Evolutionary conservation across 2,113 vertebrate genomes (phyloP), one percentile per base, ranked within the genome.

Genomic region (Hyperoodon ampullatus): DNA sequence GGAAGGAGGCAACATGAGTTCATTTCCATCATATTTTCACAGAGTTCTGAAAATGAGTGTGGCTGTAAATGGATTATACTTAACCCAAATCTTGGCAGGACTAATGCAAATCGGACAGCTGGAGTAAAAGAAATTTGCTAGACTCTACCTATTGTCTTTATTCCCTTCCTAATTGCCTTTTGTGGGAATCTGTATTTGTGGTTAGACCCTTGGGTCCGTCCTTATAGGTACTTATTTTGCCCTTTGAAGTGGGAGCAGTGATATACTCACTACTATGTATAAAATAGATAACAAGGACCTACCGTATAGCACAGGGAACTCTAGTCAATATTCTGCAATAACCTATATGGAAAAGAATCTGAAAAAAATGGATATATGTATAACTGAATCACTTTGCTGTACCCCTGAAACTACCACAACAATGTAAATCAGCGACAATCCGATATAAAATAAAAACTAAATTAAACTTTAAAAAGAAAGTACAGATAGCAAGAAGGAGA

Each of bases 401-500:
- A 13, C 6, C 1, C 33, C 18, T 53, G 19, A 68, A 19, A 68
- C 33, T 68, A 77, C 21, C 16, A 33, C 30, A n/a, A 77, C 0
- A 6, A 33, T 53, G 74, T 33, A 77, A 77, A 53, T 77, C 47
- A 53, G 12, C 30, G 1, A 2, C 53, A 47, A 10, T 77, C 18
- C 3, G 19, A 53, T 21, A n/a, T 53, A 53, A 53, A 77, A n/a
- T 77, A n/a, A n/a, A 77, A 77, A 77, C 47, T 77, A 0, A 50
- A 53, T 77, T n/a, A 6, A 50, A 53, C 53, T 77, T 33, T 50
- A 77, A 50, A 71, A 75, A 65, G 42, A 14, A n/a, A 89, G 10
- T 0, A 3, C 14, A 0, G 33, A 8, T 18, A 18, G 1, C 13
- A 8, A 50, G 18, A 14, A 18, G 10, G n/a, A 75, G 13, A 23